Conservation (phyloP, 2,113 vertebrate genomes). For the Oryzias celebensis region DNA sequence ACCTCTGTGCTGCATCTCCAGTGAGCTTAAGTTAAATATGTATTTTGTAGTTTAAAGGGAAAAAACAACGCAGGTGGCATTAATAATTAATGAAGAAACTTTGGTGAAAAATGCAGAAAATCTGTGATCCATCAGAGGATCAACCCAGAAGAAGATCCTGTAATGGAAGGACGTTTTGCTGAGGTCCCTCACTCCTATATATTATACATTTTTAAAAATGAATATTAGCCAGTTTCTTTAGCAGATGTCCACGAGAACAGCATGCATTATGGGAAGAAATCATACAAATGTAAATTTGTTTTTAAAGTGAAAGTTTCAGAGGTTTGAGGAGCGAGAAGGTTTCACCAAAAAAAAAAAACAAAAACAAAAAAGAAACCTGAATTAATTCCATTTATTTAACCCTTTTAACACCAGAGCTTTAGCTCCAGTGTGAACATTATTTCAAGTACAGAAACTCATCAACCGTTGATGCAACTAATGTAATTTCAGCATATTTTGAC, state of each 20-base stretch:
- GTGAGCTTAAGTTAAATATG: constrained; percentile 8
- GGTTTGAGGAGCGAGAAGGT: no score
- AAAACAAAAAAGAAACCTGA: no score
- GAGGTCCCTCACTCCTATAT: constrained; percentile 11
- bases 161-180: constrained; percentile 5
- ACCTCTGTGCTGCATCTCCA: constrained; percentile 14
- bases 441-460: no score
- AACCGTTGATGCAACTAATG: no score
- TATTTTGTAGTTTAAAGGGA: neutral
- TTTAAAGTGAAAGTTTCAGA: no score
- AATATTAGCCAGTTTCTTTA: neutral
- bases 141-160: neutral
- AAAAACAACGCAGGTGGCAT: constrained; percentile 7
- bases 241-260: constrained; percentile 4
- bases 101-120: neutral
- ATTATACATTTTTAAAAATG: constrained; percentile 5
- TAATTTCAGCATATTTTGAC: no score
- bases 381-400: no score
- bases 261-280: no score
- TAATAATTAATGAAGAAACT: constrained; percentile 10
- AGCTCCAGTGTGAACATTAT: no score
- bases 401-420: no score
- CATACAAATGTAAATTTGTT: no score
- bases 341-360: no score
- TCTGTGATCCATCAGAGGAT: constrained; percentile 6